These are phyloP conservation scores for Uria aalge DNA, from an alignment of 2,113 vertebrate genomes.

Conservation along the genomic window DNA sequence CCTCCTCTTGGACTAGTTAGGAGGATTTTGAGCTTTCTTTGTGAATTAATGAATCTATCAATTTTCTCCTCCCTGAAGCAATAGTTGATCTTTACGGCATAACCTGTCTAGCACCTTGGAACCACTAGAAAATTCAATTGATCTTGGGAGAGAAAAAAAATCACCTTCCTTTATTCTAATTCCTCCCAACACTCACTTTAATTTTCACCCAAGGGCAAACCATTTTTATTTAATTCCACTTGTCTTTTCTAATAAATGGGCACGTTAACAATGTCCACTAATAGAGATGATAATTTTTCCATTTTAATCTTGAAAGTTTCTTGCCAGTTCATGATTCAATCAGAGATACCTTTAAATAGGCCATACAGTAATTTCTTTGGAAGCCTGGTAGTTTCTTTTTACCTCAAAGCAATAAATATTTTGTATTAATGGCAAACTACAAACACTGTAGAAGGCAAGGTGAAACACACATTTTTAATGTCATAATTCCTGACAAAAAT, in stretches of 20 bases:
- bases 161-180: background rate
- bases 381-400: background rate
- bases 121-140: conserved; percentile 24
- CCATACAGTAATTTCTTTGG: background rate
- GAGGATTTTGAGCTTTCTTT: conserved; percentile 35
- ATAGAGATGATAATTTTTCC: conserved; percentile 41
- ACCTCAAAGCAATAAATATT: background rate
- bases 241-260: conserved; percentile 58
- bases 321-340: background rate
- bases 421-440: background rate
- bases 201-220: conserved; percentile 64
- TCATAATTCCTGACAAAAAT: background rate
- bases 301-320: conserved; percentile 43
- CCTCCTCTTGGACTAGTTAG: background rate
- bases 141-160: conserved; percentile 11
- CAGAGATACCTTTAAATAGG: background rate
- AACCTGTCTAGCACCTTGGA: conserved; percentile 19
- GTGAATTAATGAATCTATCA: conserved; percentile 44
- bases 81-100: conserved; percentile 10
- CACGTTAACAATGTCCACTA: conserved; percentile 36
- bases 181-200: conserved; percentile 30
- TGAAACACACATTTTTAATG: background rate
- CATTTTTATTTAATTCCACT: conserved; percentile 61
- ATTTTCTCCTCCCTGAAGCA: conserved; percentile 38
- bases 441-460: background rate